A percentile compares a stretch with the other conserved stretches of the same genome.
phyloP scores from a whole-genome alignment of 2,888 invertebrate species.

The Cantharis flavilabris region DNA sequence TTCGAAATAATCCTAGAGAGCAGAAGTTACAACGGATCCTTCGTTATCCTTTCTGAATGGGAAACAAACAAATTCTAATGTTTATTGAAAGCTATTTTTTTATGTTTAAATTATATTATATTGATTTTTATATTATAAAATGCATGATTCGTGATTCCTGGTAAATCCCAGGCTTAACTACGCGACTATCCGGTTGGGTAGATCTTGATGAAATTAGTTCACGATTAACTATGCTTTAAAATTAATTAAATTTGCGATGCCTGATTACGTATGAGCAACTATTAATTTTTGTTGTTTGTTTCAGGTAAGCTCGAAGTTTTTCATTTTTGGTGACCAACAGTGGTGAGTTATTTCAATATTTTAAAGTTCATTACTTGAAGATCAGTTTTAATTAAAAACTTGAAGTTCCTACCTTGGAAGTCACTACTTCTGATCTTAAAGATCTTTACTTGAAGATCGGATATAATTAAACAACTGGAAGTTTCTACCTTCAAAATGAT shows the following conservation, averaged over 20 bases:
- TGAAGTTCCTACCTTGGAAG: too few species aligned
- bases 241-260: neutral
- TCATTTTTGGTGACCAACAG: neutral
- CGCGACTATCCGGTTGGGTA: neutral
- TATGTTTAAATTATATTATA: neutral
- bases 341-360: too few species aligned
- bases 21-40: neutral
- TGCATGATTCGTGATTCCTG: neutral
- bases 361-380: too few species aligned
- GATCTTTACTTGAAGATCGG: too few species aligned
- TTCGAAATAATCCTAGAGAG: conserved; percentile 17
- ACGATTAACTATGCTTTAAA: neutral
- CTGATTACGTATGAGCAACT: neutral
- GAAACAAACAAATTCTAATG: neutral
- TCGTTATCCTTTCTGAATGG: neutral
- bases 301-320: neutral
- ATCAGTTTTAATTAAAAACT: too few species aligned
- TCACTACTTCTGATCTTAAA: too few species aligned
- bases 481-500: too few species aligned
- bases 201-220: neutral
- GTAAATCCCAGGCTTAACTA: neutral
- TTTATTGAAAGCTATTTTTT: neutral
- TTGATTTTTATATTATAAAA: neutral
- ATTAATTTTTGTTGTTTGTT: neutral
- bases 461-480: too few species aligned